Conservation (phyloP, 2,888 invertebrate species). For the Xestoiulus laeticollis region DNA sequence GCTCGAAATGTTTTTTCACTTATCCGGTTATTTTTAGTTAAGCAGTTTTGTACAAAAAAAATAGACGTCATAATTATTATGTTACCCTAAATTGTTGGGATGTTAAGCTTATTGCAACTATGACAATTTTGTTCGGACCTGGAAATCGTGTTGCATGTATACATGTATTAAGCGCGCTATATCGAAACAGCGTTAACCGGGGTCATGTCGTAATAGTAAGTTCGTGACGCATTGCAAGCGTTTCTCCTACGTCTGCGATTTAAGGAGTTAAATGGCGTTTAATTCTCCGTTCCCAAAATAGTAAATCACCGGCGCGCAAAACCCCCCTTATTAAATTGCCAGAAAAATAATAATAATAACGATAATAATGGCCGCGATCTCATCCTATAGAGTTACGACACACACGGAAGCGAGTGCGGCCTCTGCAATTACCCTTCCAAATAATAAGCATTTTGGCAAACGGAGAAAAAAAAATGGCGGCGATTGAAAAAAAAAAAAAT, state of each 20-base stretch:
- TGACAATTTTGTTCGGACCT: too few species aligned
- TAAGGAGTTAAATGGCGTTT: constrained; percentile 30
- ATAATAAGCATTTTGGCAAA: background rate
- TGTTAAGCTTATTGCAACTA: too few species aligned
- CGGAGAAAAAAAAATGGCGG: background rate
- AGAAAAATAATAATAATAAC: constrained; percentile 13
- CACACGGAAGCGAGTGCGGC: constrained; percentile 5
- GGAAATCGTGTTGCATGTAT: too few species aligned
- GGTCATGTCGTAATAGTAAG: background rate
- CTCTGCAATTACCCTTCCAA: constrained; percentile 29
- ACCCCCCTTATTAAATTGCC: constrained; percentile 6
- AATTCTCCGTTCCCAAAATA: background rate
- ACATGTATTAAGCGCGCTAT: too few species aligned
- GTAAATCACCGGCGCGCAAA: background rate
- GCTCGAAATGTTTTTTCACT: too few species aligned
- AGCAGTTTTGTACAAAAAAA: too few species aligned
- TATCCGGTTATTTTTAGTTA: too few species aligned
- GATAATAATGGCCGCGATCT: background rate
- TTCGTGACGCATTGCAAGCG: background rate
- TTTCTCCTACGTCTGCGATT: background rate
- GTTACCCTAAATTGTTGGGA: too few species aligned
- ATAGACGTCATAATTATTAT: too few species aligned
- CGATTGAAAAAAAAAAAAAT: background rate
- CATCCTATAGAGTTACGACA: background rate
- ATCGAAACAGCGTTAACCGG: background rate